Evolutionary conservation across 2,113 vertebrate species (phyloP).

Genomic region (Tragelaphus imberbis): DNA sequence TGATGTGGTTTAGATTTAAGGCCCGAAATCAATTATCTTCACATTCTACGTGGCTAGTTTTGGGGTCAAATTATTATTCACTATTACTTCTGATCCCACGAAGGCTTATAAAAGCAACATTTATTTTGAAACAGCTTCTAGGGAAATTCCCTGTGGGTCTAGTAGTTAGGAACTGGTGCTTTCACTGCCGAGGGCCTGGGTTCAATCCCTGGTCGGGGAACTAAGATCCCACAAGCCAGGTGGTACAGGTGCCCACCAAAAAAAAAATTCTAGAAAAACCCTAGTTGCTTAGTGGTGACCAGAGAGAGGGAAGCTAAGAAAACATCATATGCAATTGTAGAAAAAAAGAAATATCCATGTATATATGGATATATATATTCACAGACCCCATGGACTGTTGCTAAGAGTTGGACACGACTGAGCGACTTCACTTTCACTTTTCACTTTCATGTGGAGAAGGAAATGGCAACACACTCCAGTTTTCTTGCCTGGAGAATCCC

Average conservation of each 20-base stretch:
- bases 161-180: not conserved
- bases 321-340: not conserved
- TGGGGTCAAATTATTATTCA: not conserved
- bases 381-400: not conserved
- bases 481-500: no score
- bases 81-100: not conserved
- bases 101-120: not conserved
- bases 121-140: not conserved
- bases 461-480: no score
- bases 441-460: no score
- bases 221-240: not conserved
- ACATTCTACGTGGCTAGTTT: not conserved
- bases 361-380: not conserved
- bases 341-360: not conserved
- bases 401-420: no score
- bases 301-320: not conserved
- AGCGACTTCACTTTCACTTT: no score
- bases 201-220: not conserved
- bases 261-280: not conserved
- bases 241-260: not conserved
- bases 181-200: not conserved
- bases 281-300: not conserved
- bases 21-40: not conserved
- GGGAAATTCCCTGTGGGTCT: not conserved
- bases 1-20: not conserved